phyloP scores from a whole-genome alignment of 2,113 vertebrate species.

The Ctenodactylus gundi region DNA sequence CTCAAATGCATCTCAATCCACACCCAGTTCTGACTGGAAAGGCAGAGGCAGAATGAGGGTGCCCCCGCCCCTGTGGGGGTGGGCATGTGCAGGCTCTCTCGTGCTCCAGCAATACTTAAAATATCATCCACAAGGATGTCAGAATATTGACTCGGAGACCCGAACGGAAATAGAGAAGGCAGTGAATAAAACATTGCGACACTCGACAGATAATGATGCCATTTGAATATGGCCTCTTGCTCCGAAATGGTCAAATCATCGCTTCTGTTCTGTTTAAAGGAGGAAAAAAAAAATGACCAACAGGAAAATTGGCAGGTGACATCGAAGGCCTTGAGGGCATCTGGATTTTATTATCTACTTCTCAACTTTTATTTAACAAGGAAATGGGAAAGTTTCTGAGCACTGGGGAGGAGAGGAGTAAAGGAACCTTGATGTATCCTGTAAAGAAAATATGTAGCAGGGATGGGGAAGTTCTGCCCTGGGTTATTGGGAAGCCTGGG shows the following conservation, averaged over 20 bases:
- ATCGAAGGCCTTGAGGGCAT: conserved; percentile 40
- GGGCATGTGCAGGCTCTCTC: background rate
- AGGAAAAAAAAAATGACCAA: background rate
- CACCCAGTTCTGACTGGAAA: background rate
- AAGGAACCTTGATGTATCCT: background rate
- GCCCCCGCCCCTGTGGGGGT: background rate
- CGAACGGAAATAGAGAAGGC: background rate
- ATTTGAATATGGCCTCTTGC: conserved; percentile 73
- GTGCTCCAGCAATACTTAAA: background rate
- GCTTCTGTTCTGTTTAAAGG: conserved; percentile 52
- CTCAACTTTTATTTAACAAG: conserved; percentile 80
- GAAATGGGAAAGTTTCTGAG: conserved; percentile 52
- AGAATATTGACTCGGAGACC: background rate
- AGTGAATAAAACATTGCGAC: conserved; percentile 65
- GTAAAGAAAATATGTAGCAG: fast-evolving
- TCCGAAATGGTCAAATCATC: background rate
- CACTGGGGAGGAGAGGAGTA: background rate
- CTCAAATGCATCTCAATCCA: background rate
- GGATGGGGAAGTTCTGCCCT: background rate
- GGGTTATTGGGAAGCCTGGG: background rate
- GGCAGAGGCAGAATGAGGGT: background rate
- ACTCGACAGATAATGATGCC: conserved; percentile 34
- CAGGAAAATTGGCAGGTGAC: conserved; percentile 46
- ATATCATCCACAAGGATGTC: background rate
- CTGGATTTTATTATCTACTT: conserved; percentile 55